These are phyloP conservation scores for Protomyctophum bolini DNA, from an alignment of 2,113 vertebrate species.

Conservation along the genomic window DNA sequence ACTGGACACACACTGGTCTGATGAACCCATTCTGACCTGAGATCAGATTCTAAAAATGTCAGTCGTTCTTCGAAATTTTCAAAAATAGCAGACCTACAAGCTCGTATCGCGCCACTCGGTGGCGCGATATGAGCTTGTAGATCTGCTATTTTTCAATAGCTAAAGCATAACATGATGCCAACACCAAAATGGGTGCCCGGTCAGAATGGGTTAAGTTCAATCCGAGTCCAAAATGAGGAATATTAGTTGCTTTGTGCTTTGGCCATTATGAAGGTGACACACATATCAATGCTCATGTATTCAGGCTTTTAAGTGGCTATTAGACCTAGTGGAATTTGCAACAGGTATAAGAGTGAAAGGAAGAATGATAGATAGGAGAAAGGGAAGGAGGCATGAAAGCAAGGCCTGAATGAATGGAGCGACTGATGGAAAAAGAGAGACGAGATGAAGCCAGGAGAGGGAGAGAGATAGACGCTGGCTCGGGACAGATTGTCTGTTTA, in stretches of 20 bases:
- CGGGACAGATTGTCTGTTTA: slow-evolving; percentile 59
- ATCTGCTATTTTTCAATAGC: too few relatives aligned
- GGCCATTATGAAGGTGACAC: slow-evolving; percentile 23
- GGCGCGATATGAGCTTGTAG: too few relatives aligned
- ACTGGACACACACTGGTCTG: too few relatives aligned
- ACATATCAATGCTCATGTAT: slow-evolving; percentile 30
- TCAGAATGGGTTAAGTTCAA: too few relatives aligned
- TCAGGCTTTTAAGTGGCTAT: slow-evolving; percentile 46
- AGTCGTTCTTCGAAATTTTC: too few relatives aligned
- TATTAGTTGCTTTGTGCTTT: slow-evolving; percentile 21
- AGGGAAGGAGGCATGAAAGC: slow-evolving; percentile 41
- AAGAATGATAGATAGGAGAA: slow-evolving; percentile 38
- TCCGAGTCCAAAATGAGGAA: slow-evolving; percentile 7
- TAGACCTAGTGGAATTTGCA: slow-evolving; percentile 33
- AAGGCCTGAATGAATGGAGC: slow-evolving; percentile 51
- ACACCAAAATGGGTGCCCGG: too few relatives aligned
- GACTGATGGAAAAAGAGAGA: slow-evolving; percentile 62
- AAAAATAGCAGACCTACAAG: too few relatives aligned
- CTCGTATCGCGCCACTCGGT: too few relatives aligned
- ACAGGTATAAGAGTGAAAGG: slow-evolving; percentile 39
- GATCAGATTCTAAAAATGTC: too few relatives aligned
- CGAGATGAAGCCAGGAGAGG: slow-evolving; percentile 22
- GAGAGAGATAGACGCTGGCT: slow-evolving; percentile 45
- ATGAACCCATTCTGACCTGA: too few relatives aligned
- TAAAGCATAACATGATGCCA: too few relatives aligned